Percentiles rank a stretch among this genome's conserved stretches.
These are phyloP conservation scores for Edolisoma coerulescens DNA, from an alignment of 2,113 vertebrate genomes.

Conservation along the genomic window DNA sequence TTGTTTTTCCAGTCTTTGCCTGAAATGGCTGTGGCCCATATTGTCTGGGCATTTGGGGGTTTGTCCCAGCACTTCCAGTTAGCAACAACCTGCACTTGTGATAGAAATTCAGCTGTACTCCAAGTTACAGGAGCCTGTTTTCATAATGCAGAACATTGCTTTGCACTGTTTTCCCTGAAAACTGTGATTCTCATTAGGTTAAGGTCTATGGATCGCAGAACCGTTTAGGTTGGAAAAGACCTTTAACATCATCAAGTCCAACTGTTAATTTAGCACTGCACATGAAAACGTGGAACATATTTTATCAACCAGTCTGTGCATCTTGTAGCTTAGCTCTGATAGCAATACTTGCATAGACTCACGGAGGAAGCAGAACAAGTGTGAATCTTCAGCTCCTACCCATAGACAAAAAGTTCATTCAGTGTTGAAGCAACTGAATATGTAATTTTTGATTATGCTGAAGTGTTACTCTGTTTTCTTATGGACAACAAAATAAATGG, in stretches of 20 bases:
- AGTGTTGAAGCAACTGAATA: background rate
- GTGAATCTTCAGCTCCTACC: background rate
- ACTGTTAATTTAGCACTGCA: background rate
- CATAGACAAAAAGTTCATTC: background rate
- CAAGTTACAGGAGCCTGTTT: background rate
- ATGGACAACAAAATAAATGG: background rate
- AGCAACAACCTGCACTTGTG: background rate
- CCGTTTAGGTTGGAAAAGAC: rapidly evolving
- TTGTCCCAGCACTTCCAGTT: background rate
- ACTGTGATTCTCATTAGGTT: background rate
- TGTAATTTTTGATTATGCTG: background rate
- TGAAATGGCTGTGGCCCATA: background rate
- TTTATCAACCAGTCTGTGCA: background rate
- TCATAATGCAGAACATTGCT: background rate
- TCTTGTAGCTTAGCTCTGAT: background rate
- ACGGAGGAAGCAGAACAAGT: background rate
- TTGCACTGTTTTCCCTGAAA: background rate
- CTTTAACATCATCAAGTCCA: background rate
- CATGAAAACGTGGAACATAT: background rate
- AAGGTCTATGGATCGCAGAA: background rate
- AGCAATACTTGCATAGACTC: background rate
- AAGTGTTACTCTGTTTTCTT: background rate
- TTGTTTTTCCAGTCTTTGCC: background rate
- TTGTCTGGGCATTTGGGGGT: background rate
- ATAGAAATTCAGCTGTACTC: background rate